These are phyloP conservation scores for Tenualosa thibaudeaui DNA, from an alignment of 2,797 vertebrate species.

Conservation along the genomic window DNA sequence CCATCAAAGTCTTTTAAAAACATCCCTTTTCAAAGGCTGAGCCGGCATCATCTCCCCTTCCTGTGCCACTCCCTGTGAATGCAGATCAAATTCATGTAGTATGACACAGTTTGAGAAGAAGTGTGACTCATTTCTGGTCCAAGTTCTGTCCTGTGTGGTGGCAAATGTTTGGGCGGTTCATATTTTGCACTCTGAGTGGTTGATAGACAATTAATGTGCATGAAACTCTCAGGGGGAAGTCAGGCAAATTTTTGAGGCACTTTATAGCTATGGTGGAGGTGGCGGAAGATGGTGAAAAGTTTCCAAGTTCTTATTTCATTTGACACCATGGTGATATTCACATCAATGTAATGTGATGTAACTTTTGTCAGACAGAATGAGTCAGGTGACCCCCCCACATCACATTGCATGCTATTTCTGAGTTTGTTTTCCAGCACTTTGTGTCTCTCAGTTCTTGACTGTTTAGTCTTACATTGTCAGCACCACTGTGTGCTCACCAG, in stretches of 20 bases:
- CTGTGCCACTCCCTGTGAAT: slow-evolving; percentile 16
- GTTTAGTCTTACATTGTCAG: background rate
- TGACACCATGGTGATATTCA: background rate
- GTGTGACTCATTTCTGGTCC: slow-evolving; percentile 8
- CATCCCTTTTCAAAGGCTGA: background rate
- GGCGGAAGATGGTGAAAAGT: background rate
- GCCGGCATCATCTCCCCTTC: background rate
- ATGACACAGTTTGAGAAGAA: background rate
- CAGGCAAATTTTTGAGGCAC: background rate
- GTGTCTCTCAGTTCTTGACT: background rate
- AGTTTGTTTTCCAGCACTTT: slow-evolving; percentile 3
- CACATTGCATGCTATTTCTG: slow-evolving; percentile 4
- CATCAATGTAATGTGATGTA: slow-evolving; percentile 32
- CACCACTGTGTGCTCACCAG: background rate
- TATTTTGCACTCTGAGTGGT: background rate
- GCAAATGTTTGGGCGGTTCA: background rate
- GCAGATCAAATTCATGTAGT: background rate
- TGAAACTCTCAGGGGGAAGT: background rate
- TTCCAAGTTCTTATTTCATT: slow-evolving; percentile 34
- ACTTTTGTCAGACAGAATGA: background rate
- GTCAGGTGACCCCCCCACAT: slow-evolving; percentile 29
- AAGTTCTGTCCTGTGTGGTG: background rate
- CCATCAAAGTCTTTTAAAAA: background rate
- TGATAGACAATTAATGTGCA: background rate
- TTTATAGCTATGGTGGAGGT: background rate